Percentiles rank a stretch among this genome's conserved stretches.
Conservation (phyloP, 1,140 invertebrate species). For the Panagrolaimus sp. region DNA sequence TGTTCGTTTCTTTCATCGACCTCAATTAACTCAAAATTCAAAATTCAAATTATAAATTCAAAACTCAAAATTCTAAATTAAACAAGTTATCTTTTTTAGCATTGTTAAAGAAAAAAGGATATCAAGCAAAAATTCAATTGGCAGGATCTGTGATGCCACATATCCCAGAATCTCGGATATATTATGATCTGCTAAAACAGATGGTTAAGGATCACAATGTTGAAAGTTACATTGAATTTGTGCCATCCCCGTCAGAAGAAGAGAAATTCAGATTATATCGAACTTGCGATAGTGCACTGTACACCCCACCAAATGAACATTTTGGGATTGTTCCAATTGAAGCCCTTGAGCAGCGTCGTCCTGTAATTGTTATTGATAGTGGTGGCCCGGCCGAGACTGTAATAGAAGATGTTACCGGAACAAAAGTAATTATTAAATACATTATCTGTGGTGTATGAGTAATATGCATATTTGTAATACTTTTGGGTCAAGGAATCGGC, state of each 20-base stretch:
- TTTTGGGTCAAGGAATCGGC: not conserved
- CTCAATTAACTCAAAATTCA: conserved; percentile 3
- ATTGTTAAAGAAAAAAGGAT: conserved; percentile 47
- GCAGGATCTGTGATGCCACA: conserved; percentile 59
- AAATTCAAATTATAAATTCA: not conserved
- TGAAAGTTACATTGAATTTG: conserved; percentile 51
- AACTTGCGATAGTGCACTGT: conserved; percentile 55
- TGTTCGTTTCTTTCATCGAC: not conserved
- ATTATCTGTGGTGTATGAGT: not conserved
- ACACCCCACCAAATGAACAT: conserved; percentile 58
- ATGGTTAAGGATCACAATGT: conserved; percentile 47
- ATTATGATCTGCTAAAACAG: conserved; percentile 48
- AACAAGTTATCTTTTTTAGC: conserved; percentile 35
- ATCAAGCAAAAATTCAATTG: conserved; percentile 44
- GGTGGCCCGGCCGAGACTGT: conserved; percentile 58
- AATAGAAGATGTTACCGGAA: conserved; percentile 55
- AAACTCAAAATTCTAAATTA: not conserved
- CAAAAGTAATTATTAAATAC: conserved; percentile 28
- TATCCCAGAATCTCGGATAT: conserved; percentile 58
- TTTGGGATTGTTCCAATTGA: conserved; percentile 59
- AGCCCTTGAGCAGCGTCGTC: conserved; percentile 55
- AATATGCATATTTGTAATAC: not conserved
- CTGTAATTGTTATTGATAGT: conserved; percentile 58
- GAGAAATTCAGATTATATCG: conserved; percentile 53
- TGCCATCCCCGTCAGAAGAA: conserved; percentile 49